These are phyloP conservation scores for Tetranychus cinnabarinus DNA, from an alignment of 1,140 invertebrate species.

Conservation along the genomic window DNA sequence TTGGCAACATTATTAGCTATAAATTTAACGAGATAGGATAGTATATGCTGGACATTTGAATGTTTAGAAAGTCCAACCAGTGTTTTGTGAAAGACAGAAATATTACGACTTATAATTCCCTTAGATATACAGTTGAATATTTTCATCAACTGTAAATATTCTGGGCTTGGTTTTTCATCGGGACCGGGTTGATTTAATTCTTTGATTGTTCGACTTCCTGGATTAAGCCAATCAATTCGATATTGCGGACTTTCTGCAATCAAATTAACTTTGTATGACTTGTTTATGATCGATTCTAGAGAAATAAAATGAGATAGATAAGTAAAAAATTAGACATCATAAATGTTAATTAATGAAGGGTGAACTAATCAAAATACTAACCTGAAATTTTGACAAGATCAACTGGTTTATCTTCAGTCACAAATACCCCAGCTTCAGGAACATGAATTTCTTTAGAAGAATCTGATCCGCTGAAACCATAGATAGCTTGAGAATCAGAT, in stretches of 20 bases:
- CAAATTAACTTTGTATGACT: neutral
- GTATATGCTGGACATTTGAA: conserved; percentile 17
- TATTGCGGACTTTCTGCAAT: neutral
- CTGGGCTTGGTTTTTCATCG: neutral
- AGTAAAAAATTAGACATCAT: no score
- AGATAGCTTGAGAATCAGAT: conserved; percentile 4
- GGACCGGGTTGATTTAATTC: neutral
- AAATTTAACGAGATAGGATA: conserved; percentile 22
- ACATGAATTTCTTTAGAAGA: neutral
- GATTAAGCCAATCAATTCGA: neutral
- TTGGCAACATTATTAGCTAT: conserved; percentile 21
- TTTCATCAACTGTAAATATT: no score
- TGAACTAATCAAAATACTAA: no score
- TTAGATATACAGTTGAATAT: no score
- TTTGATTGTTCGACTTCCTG: neutral
- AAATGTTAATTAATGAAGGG: no score
- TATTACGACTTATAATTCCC: neutral
- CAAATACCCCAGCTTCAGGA: neutral
- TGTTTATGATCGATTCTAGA: neutral
- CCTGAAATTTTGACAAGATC: neutral
- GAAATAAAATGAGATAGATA: no score
- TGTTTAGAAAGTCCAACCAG: conserved; percentile 18
- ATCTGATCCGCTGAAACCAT: neutral
- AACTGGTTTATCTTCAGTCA: neutral
- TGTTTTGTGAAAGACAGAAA: neutral